Evolutionary conservation across 2,888 invertebrate species (phyloP).

Genomic region (Oxyteleia sp.): DNA sequence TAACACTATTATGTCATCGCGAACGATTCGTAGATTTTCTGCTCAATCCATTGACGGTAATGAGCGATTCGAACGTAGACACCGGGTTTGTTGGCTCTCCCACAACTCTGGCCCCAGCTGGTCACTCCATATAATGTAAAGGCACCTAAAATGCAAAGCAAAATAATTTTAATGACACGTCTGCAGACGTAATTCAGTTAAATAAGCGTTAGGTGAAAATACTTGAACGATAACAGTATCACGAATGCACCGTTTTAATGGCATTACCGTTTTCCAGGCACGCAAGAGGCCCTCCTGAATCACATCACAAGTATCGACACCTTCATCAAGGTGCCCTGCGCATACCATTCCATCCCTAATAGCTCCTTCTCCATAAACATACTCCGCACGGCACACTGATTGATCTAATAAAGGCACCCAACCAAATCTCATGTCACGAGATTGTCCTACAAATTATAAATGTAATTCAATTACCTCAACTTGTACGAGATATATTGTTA

Average conservation of each 20-base stretch:
- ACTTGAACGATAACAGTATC: conserved; percentile 14
- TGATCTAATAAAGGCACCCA: conserved; percentile 90
- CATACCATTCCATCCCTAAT: conserved; percentile 93
- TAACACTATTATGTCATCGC: conserved; percentile 77
- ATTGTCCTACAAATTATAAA: conserved; percentile 64
- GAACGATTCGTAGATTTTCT: conserved; percentile 88
- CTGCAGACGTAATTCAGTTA: background rate
- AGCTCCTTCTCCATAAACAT: conserved; percentile 90
- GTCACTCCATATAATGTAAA: conserved; percentile 92
- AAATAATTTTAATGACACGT: background rate
- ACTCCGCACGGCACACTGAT: conserved; percentile 90
- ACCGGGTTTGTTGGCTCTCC: conserved; percentile 92
- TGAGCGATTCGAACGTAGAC: conserved; percentile 91
- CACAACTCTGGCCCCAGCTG: conserved; percentile 94
- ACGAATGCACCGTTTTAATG: conserved; percentile 25
- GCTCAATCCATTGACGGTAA: conserved; percentile 91
- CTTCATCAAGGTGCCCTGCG: conserved; percentile 93
- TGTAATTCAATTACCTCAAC: conserved; percentile 34
- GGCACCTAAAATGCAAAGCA: conserved; percentile 88
- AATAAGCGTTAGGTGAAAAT: conserved; percentile 11
- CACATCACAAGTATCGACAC: conserved; percentile 94
- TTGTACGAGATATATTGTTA: conserved; percentile 14
- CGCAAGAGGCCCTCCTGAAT: conserved; percentile 94
- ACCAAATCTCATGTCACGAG: conserved; percentile 74
- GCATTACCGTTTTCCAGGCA: conserved; percentile 90